Evolutionary conservation across 2,113 vertebrate genomes (phyloP).

Genomic region (Alethe diademata): DNA sequence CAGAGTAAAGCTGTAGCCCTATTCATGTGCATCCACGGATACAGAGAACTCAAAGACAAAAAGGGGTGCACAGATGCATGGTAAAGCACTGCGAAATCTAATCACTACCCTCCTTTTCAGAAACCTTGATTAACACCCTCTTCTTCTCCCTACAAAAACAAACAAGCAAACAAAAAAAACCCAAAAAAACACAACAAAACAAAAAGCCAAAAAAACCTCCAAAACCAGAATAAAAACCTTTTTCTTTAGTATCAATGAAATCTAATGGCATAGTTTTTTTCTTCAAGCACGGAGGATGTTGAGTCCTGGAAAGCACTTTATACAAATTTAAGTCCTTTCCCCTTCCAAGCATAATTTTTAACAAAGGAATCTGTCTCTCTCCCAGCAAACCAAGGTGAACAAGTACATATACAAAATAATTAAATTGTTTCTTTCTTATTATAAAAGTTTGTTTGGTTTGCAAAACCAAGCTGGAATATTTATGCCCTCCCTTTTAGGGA

Average conservation of each 20-base stretch:
- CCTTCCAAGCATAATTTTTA: constrained; percentile 6
- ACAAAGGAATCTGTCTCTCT: background rate
- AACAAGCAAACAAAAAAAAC: no score
- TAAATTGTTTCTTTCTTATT: constrained; percentile 21
- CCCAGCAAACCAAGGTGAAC: constrained; percentile 8
- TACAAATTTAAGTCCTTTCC: constrained; percentile 33
- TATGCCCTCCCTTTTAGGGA: constrained; percentile 65
- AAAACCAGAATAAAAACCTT: background rate
- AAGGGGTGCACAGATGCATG: background rate
- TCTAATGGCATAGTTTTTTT: background rate
- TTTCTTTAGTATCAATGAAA: background rate
- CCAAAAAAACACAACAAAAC: no score
- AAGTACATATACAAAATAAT: constrained; percentile 37
- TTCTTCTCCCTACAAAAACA: no score
- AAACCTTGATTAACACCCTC: background rate
- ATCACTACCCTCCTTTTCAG: background rate
- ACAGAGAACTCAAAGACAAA: background rate
- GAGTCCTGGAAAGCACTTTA: constrained; percentile 27
- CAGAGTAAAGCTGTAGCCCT: background rate
- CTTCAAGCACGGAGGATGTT: background rate
- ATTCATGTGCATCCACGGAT: rapidly evolving
- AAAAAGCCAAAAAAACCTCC: no score
- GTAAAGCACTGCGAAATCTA: background rate
- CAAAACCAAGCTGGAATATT: constrained; percentile 46
- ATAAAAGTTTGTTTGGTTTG: constrained; percentile 60